These are phyloP conservation scores for Tachystola acroxantha DNA, from an alignment of 2,888 invertebrate genomes.

Conservation along the genomic window DNA sequence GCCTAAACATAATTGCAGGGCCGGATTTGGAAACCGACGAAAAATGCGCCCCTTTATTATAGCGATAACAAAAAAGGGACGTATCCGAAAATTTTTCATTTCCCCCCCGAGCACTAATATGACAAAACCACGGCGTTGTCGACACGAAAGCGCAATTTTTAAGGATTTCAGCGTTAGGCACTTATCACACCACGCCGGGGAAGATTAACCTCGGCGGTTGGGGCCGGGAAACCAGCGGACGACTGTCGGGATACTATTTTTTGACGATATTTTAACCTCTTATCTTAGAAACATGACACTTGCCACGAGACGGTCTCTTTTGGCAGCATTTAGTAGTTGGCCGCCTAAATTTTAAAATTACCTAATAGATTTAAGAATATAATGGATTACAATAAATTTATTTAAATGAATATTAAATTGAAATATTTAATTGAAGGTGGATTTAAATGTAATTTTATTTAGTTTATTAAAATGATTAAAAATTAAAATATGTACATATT, in stretches of 20 bases:
- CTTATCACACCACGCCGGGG: constrained; percentile 37
- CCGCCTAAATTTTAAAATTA: too few relatives aligned
- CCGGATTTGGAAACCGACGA: not conserved
- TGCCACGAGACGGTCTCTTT: too few relatives aligned
- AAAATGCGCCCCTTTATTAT: not conserved
- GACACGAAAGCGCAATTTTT: constrained; percentile 53
- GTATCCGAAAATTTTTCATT: constrained; percentile 5
- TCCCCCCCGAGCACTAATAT: constrained; percentile 22
- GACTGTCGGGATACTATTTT: not conserved
- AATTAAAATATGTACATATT: constrained; percentile 87
- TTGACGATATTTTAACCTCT: too few relatives aligned
- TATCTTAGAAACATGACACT: too few relatives aligned
- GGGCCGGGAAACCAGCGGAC: constrained; percentile 18
- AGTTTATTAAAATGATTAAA: constrained; percentile 76
- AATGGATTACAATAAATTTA: constrained; percentile 83
- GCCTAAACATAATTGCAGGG: not conserved
- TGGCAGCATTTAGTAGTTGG: too few relatives aligned
- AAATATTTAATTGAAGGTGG: constrained; percentile 73
- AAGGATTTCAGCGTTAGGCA: constrained; percentile 46
- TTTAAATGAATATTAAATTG: constrained; percentile 66
- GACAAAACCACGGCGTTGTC: constrained; percentile 37
- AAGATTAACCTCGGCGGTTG: constrained; percentile 38
- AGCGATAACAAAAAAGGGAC: constrained; percentile 1
- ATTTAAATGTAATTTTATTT: constrained; percentile 82
- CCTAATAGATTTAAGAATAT: constrained; percentile 79